phyloP scores from a whole-genome alignment of 35 echinoderm and acorn worm species.

The Nesometra sesokonis region DNA sequence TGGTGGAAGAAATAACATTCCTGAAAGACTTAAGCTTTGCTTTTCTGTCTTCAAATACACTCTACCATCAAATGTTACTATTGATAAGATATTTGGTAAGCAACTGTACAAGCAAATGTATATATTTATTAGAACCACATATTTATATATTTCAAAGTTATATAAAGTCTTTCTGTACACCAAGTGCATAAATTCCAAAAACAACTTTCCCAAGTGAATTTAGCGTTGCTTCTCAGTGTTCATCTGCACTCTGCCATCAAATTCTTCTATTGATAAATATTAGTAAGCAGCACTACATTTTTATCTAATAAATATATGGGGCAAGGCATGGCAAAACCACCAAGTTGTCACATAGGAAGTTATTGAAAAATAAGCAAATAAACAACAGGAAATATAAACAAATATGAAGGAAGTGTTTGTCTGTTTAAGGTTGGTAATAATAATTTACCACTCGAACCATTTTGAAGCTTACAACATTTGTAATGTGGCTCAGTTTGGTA shows the following conservation, averaged over 20 bases:
- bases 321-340: too few species aligned
- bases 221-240: slow-evolving; percentile 77
- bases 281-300: slow-evolving; percentile 24
- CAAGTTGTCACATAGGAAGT: too few species aligned
- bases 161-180: slow-evolving; percentile 70
- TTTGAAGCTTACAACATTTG: neutral
- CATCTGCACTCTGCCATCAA: slow-evolving; percentile 89
- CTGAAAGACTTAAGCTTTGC: slow-evolving; percentile 75
- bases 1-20: slow-evolving; percentile 90
- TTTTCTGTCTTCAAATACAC: slow-evolving; percentile 90
- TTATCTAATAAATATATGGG: too few species aligned
- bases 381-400: too few species aligned
- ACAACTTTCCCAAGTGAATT: slow-evolving; percentile 84
- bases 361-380: too few species aligned
- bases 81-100: slow-evolving; percentile 95
- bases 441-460: neutral
- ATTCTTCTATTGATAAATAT: slow-evolving; percentile 93
- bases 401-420: too few species aligned
- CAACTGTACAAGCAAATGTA: neutral
- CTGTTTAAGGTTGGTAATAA: neutral
- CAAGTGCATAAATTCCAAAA: slow-evolving; percentile 40
- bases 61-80: slow-evolving; percentile 81
- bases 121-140: neutral
- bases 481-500: too few species aligned
- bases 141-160: slow-evolving; percentile 8